phyloP scores from a whole-genome alignment of 2,113 vertebrate species.

The Onychostoma macrolepis region DNA sequence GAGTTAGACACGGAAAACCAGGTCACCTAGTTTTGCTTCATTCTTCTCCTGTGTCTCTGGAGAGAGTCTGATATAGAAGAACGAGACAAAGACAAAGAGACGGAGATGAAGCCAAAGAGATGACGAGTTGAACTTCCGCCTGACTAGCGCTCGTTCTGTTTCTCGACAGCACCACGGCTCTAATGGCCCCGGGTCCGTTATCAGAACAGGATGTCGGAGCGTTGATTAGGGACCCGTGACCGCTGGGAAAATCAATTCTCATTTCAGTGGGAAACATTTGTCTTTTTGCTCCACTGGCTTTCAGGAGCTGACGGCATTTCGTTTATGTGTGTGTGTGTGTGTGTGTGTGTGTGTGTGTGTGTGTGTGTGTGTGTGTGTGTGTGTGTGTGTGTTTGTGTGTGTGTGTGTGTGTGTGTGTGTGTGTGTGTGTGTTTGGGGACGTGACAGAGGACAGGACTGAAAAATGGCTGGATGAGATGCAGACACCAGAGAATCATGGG shows the following conservation, averaged over 20 bases:
- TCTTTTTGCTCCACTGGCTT: slow-evolving; percentile 63
- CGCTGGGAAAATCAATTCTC: slow-evolving; percentile 73
- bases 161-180: neutral
- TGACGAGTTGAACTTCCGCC: neutral
- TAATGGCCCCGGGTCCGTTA: slow-evolving; percentile 45
- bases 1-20: slow-evolving; percentile 26
- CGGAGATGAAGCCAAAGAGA: neutral
- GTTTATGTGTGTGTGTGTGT: neutral
- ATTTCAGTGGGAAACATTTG: slow-evolving; percentile 72
- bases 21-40: slow-evolving; percentile 25
- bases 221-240: slow-evolving; percentile 62
- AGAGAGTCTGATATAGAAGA: neutral
- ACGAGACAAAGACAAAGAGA: slow-evolving; percentile 1
- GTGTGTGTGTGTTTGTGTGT: too few relatives aligned
- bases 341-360: too few relatives aligned
- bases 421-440: neutral
- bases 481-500: neutral
- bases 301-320: neutral
- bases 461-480: neutral
- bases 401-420: too few relatives aligned
- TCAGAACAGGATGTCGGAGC: slow-evolving; percentile 62
- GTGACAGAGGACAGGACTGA: neutral
- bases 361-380: too few relatives aligned
- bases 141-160: neutral
- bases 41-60: neutral